phyloP scores from a whole-genome alignment of 30 jellyfish, hydroid and myxozoan species.

The Catostylus mosaicus region DNA sequence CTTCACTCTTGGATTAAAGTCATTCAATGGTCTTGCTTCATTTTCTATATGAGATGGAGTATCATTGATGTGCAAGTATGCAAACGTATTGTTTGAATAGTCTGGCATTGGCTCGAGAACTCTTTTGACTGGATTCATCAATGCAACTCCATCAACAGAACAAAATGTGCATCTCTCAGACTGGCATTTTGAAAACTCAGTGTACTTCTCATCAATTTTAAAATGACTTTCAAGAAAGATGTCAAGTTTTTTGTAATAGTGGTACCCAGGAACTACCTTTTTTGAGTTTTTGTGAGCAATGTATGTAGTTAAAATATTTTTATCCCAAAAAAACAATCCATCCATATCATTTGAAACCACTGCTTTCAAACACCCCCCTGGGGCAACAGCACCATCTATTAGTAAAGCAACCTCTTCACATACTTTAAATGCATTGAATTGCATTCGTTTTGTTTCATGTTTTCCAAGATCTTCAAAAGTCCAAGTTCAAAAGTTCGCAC shows the following conservation, averaged over 20 bases:
- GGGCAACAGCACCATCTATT: slow-evolving; percentile 49
- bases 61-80: slow-evolving; percentile 9
- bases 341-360: slow-evolving; percentile 9
- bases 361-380: slow-evolving; percentile 36
- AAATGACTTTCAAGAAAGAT: slow-evolving; percentile 20
- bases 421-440: slow-evolving; percentile 49
- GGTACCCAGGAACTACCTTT: slow-evolving; percentile 39
- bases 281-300: slow-evolving; percentile 6
- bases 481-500: slow-evolving; percentile 4
- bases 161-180: slow-evolving; percentile 14
- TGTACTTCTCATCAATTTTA: neutral
- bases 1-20: slow-evolving; percentile 29
- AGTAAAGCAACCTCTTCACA: slow-evolving; percentile 37
- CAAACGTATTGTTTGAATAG: neutral
- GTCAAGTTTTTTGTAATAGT: slow-evolving; percentile 21
- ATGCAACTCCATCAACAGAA: neutral
- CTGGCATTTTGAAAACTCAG: slow-evolving; percentile 13
- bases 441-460: slow-evolving; percentile 32
- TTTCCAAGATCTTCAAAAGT: slow-evolving; percentile 15
- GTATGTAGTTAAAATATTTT: neutral
- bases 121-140: slow-evolving; percentile 5
- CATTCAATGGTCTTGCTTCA: slow-evolving; percentile 14
- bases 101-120: slow-evolving; percentile 61
- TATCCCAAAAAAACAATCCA: slow-evolving; percentile 38
- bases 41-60: slow-evolving; percentile 32